These are phyloP conservation scores for Plecotus auritus DNA, from an alignment of 2,113 vertebrate genomes.

Conservation along the genomic window DNA sequence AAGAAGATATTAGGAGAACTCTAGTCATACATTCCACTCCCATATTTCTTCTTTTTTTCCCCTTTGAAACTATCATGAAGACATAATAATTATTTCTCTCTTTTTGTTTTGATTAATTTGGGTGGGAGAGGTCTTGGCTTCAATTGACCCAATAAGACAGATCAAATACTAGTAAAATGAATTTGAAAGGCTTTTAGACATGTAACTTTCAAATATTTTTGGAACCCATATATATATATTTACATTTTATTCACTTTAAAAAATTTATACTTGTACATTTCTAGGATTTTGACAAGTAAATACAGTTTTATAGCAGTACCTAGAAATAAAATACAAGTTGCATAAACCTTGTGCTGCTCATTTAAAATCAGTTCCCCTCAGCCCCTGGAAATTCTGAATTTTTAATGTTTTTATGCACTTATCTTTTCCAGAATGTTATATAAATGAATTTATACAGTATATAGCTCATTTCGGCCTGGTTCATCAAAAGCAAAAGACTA, in stretches of 20 bases:
- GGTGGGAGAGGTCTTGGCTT: neutral
- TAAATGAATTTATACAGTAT: neutral
- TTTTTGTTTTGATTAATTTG: neutral
- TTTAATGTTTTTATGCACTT: neutral
- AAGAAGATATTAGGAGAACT: neutral
- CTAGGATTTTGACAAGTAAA: neutral
- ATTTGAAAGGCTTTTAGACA: constrained; percentile 11
- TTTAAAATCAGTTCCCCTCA: neutral
- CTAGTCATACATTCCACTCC: neutral
- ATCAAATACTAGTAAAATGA: constrained; percentile 10
- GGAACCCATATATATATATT: neutral
- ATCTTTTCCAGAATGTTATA: neutral
- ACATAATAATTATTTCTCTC: neutral
- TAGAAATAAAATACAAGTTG: neutral
- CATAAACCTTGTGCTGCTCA: neutral
- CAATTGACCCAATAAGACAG: neutral
- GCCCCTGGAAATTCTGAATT: neutral
- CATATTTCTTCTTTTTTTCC: neutral
- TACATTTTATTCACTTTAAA: neutral
- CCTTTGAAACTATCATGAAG: neutral
- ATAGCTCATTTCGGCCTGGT: neutral
- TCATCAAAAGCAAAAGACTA: constrained; percentile 43
- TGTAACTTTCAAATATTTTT: neutral
- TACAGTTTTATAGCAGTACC: neutral
- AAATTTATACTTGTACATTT: neutral